A percentile compares a stretch with the other conserved stretches of the same genome.
These are phyloP conservation scores for Eublepharis macularius DNA, from an alignment of 2,113 vertebrate genomes.

Conservation along the genomic window DNA sequence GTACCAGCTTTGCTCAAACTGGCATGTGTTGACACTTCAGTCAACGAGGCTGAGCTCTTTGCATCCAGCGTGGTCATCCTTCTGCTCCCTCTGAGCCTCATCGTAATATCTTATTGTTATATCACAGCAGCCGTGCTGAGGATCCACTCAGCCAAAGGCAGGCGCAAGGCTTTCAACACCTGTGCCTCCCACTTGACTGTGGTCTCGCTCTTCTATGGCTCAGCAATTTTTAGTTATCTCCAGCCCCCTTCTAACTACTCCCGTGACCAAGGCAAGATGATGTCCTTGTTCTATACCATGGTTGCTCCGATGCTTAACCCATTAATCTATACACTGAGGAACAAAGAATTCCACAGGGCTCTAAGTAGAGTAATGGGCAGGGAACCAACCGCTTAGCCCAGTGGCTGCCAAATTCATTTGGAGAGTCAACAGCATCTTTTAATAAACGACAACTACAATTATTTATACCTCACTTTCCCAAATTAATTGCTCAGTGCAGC, in stretches of 20 bases:
- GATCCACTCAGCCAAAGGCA: background rate
- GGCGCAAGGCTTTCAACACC: background rate
- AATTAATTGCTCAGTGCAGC: too few relatives aligned
- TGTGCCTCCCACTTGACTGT: background rate
- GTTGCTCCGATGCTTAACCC: constrained; percentile 33
- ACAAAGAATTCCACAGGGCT: constrained; percentile 27
- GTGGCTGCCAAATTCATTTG: background rate
- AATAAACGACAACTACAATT: too few relatives aligned
- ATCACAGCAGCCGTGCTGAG: background rate
- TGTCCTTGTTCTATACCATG: constrained; percentile 27
- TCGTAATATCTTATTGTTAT: background rate
- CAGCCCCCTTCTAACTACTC: background rate
- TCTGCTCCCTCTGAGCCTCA: constrained; percentile 31
- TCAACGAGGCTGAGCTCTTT: constrained; percentile 50
- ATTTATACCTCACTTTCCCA: too few relatives aligned
- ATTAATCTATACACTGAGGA: constrained; percentile 54
- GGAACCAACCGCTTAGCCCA: too few relatives aligned
- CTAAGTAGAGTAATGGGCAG: background rate
- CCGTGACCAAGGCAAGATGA: background rate
- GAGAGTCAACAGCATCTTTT: too few relatives aligned
- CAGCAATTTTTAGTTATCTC: background rate
- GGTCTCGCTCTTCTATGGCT: background rate
- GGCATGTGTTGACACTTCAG: constrained; percentile 22
- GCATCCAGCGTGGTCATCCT: constrained; percentile 30
- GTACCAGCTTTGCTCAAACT: constrained; percentile 50